A percentile compares a stretch with the other conserved stretches of the same genome.
Conservation (phyloP, 1,140 invertebrate genomes). For the Rhysida immarginata region DNA sequence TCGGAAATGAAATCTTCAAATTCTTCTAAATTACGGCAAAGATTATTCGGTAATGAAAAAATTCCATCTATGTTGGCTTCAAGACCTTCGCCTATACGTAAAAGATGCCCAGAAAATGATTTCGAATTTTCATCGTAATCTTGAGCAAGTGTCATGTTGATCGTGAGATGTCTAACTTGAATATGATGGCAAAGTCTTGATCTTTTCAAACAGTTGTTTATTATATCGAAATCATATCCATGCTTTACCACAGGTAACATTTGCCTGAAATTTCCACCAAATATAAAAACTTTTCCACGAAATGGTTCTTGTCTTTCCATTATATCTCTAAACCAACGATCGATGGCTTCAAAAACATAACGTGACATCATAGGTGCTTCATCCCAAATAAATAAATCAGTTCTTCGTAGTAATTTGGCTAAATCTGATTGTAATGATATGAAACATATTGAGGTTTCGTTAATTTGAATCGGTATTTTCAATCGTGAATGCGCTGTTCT, state of each 20-base stretch:
- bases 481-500: not conserved
- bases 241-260: conserved; percentile 1
- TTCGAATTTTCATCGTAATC: too few relatives aligned
- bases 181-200: too few relatives aligned
- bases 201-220: too few relatives aligned
- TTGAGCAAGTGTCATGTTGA: too few relatives aligned
- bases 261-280: conserved; percentile 1
- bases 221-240: too few relatives aligned
- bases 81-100: too few relatives aligned
- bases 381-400: conserved; percentile 1
- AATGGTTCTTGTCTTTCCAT: not conserved
- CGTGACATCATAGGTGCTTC: conserved; percentile 5
- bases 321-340: not conserved
- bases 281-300: conserved; percentile 2
- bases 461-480: not conserved
- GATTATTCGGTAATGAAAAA: too few relatives aligned
- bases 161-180: too few relatives aligned
- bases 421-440: not conserved
- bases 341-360: not conserved
- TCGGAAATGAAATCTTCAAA: too few relatives aligned
- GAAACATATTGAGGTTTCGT: not conserved
- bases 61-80: too few relatives aligned
- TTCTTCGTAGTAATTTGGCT: not conserved
- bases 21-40: too few relatives aligned
- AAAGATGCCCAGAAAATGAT: too few relatives aligned